phyloP scores from a whole-genome alignment of 2,113 vertebrate species.

The Parotia lawesii region DNA sequence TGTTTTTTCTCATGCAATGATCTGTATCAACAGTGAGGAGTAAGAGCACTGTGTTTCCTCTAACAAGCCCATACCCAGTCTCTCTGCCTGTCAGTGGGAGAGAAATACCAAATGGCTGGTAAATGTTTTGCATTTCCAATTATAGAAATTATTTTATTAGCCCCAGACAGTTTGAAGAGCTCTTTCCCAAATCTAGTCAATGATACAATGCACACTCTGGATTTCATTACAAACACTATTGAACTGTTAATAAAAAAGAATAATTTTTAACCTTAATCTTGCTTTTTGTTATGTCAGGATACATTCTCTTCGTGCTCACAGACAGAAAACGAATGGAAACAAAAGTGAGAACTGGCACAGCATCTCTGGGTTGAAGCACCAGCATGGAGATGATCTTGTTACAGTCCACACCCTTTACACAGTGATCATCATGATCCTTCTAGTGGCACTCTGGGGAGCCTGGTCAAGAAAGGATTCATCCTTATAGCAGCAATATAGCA shows the following conservation, averaged over 20 bases:
- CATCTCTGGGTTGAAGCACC: slow-evolving; percentile 14
- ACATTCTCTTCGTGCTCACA: slow-evolving; percentile 70
- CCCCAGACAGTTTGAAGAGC: background rate
- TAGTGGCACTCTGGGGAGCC: slow-evolving; percentile 63
- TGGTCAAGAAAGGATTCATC: slow-evolving; percentile 62
- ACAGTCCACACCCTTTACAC: slow-evolving; percentile 42
- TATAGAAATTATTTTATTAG: slow-evolving; percentile 31
- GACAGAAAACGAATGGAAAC: slow-evolving; percentile 31
- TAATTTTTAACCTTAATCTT: background rate
- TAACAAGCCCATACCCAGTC: background rate
- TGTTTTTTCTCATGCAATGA: background rate
- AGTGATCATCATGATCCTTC: slow-evolving; percentile 62
- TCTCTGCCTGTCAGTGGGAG: slow-evolving; percentile 27
- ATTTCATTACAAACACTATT: background rate
- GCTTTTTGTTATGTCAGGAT: slow-evolving; percentile 61
- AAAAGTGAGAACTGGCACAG: slow-evolving; percentile 36
- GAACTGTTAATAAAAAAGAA: background rate
- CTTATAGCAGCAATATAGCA: background rate
- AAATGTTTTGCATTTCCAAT: slow-evolving; percentile 37
- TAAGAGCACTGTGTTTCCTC: background rate
- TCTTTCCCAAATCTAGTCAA: slow-evolving; percentile 23
- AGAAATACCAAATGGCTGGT: slow-evolving; percentile 39
- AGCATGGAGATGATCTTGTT: slow-evolving; percentile 40
- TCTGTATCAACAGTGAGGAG: background rate
- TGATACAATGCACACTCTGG: background rate